These are phyloP conservation scores for Drepanosiphum platanoidis DNA, from an alignment of 2,888 invertebrate genomes.

Conservation along the genomic window DNA sequence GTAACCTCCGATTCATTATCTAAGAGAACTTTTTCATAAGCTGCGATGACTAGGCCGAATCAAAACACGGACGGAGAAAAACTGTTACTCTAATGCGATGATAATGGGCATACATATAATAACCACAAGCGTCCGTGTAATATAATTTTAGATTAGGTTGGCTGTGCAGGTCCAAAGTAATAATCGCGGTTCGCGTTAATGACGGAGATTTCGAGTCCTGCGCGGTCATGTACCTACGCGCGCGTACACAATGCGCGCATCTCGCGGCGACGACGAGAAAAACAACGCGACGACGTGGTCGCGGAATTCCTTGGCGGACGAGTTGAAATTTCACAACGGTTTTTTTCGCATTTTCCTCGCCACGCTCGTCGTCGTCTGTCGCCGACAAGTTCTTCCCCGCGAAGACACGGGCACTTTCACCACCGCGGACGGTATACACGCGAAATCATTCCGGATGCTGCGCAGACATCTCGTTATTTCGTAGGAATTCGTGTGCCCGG, in stretches of 20 bases:
- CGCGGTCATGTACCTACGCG: not conserved
- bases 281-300: not conserved
- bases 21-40: not conserved
- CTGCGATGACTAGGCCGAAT: not conserved
- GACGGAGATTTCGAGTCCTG: not conserved
- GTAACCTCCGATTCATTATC: not conserved
- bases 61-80: not conserved
- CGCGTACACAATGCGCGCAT: too few relatives aligned
- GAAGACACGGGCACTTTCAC: conserved; percentile 26
- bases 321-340: not conserved
- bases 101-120: not conserved
- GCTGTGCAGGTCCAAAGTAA: conserved; percentile 10
- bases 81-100: not conserved
- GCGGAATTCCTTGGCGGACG: too few relatives aligned
- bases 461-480: not conserved
- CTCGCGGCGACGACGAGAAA: too few relatives aligned
- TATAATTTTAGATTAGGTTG: not conserved
- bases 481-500: not conserved
- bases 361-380: not conserved
- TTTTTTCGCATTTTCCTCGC: not conserved
- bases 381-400: not conserved
- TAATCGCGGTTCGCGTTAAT: not conserved
- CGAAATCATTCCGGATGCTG: conserved; percentile 10
- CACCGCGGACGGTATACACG: not conserved
- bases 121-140: not conserved